Evolutionary conservation across 2,113 vertebrate species (phyloP).

Genomic region (Prunella himalayana): DNA sequence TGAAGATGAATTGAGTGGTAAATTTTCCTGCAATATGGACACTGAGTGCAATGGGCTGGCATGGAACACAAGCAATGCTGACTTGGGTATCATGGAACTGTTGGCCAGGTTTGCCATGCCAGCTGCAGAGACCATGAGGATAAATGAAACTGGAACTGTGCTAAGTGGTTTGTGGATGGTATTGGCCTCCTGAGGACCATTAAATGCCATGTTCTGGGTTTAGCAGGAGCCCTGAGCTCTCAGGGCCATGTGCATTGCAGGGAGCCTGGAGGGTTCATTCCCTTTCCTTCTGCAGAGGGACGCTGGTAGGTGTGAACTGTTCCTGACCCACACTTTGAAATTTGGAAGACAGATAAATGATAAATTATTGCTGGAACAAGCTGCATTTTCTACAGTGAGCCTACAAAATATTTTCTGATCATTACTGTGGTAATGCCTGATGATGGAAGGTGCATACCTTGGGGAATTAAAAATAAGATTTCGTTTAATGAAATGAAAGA

Average conservation of each 20-base stretch:
- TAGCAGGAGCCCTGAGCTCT: neutral
- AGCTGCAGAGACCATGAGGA: neutral
- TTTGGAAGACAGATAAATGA: neutral
- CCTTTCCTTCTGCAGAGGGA: neutral
- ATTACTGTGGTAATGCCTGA: neutral
- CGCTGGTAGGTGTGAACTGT: neutral
- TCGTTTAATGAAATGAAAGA: neutral
- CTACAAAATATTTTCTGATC: neutral
- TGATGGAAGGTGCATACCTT: neutral
- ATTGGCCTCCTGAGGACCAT: neutral
- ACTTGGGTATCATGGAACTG: neutral
- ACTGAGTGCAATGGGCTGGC: neutral
- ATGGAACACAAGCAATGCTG: neutral
- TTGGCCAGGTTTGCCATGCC: neutral
- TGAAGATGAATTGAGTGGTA: neutral
- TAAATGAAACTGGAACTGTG: neutral
- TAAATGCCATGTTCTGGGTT: neutral
- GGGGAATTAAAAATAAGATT: neutral
- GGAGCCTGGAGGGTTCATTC: neutral
- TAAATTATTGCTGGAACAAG: neutral
- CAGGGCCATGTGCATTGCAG: accelerated
- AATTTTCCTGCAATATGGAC: neutral
- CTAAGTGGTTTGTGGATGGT: neutral
- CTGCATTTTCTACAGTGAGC: neutral
- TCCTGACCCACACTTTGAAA: neutral